phyloP scores from a whole-genome alignment of 2,797 vertebrate species.

The Lepilemur ruficaudatus region DNA sequence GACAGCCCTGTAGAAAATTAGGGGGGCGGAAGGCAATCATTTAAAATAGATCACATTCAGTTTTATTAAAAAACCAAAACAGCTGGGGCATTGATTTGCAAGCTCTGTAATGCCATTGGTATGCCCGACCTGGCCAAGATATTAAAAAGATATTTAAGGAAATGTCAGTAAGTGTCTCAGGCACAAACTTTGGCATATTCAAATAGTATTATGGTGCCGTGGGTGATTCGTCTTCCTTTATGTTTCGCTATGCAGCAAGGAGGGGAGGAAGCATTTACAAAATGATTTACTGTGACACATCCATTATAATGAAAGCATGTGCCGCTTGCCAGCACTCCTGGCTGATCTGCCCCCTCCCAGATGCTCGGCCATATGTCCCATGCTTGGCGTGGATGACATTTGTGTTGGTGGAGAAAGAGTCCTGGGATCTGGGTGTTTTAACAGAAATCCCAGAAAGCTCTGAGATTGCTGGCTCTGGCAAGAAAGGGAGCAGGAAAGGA shows the following conservation, averaged over 20 bases:
- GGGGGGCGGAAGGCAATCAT: background rate
- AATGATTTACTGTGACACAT: constrained; percentile 53
- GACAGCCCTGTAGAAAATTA: constrained; percentile 46
- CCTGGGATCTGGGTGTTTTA: background rate
- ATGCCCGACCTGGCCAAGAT: constrained; percentile 63
- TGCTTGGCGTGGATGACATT: background rate
- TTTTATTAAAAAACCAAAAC: constrained; percentile 70
- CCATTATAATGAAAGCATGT: constrained; percentile 41
- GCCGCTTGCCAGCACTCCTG: constrained; percentile 27
- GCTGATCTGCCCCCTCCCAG: constrained; percentile 54
- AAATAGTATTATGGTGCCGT: background rate
- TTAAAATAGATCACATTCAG: constrained; percentile 61
- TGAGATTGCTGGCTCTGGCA: background rate
- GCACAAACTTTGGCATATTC: constrained; percentile 45
- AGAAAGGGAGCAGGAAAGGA: background rate
- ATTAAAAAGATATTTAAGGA: constrained; percentile 65
- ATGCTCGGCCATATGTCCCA: constrained; percentile 69
- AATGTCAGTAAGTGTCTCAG: constrained; percentile 50
- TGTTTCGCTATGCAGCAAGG: constrained; percentile 35
- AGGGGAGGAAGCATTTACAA: background rate
- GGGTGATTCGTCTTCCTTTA: constrained; percentile 46
- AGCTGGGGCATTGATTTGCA: constrained; percentile 67
- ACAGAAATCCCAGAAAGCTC: constrained; percentile 19
- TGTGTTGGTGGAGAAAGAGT: constrained; percentile 13
- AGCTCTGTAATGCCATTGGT: constrained; percentile 46